These are phyloP conservation scores for Prorops nasuta DNA, from an alignment of 1,140 invertebrate genomes.

Conservation along the genomic window DNA sequence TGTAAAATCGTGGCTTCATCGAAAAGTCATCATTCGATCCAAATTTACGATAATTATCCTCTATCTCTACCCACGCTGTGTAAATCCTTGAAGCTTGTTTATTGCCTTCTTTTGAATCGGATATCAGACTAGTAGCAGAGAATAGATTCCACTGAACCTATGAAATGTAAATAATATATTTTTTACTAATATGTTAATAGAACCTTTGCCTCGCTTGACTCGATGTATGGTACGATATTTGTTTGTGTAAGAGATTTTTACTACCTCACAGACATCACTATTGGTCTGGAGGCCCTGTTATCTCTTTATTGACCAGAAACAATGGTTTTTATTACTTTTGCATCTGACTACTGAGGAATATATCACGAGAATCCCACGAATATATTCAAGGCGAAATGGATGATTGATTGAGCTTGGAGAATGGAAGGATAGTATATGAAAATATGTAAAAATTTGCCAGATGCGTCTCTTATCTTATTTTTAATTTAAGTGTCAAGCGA, in stretches of 20 bases:
- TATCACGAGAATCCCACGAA: too few species aligned
- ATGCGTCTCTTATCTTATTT: too few species aligned
- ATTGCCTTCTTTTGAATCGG: constrained; percentile 58
- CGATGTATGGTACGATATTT: too few species aligned
- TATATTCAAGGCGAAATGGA: constrained; percentile 9
- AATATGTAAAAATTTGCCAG: too few species aligned
- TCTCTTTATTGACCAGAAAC: constrained; percentile 30
- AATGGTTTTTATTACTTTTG: constrained; percentile 30
- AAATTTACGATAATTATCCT: constrained; percentile 75
- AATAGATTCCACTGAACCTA: constrained; percentile 86
- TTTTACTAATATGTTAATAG: too few species aligned
- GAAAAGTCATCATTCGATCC: constrained; percentile 71
- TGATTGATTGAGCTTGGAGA: neutral
- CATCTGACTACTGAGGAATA: constrained; percentile 29
- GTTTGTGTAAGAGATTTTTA: constrained; percentile 47
- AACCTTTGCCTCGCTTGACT: too few species aligned
- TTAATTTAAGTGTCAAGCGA: too few species aligned
- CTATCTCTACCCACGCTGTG: constrained; percentile 76
- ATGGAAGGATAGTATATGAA: too few species aligned
- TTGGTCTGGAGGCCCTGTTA: constrained; percentile 52
- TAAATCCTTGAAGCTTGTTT: constrained; percentile 66
- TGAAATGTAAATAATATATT: constrained; percentile 11
- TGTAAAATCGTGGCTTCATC: constrained; percentile 87
- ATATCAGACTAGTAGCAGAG: constrained; percentile 63
- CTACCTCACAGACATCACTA: constrained; percentile 54